These are phyloP conservation scores for Nipponacmea schrenckii DNA, from an alignment of 2,888 invertebrate genomes.

Conservation along the genomic window DNA sequence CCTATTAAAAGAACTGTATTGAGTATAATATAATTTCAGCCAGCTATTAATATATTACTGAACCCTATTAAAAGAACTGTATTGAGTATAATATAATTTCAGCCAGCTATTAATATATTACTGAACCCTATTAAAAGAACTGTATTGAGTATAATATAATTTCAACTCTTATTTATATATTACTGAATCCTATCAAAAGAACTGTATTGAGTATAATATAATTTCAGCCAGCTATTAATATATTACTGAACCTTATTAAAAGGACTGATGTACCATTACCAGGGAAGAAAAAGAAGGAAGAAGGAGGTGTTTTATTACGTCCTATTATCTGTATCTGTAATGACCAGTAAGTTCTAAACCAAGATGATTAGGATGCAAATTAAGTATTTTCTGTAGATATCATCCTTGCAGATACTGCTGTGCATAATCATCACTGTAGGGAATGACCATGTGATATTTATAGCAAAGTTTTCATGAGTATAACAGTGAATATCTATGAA, in stretches of 20 bases:
- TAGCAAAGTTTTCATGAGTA: too few species aligned
- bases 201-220: conserved; percentile 44
- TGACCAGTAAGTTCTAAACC: conserved; percentile 83
- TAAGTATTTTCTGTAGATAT: too few species aligned
- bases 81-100: background rate
- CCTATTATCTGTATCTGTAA: conserved; percentile 98
- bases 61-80: too few species aligned
- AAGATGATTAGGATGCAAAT: too few species aligned
- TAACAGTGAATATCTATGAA: too few species aligned
- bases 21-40: too few species aligned
- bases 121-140: background rate
- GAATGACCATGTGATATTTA: too few species aligned
- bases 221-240: conserved; percentile 81
- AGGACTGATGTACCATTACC: conserved; percentile 49
- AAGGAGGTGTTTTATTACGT: conserved; percentile 73
- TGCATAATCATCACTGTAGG: too few species aligned
- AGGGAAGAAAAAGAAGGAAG: conserved; percentile 58
- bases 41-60: too few species aligned
- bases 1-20: too few species aligned
- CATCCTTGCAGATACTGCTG: too few species aligned
- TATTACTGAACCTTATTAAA: conserved; percentile 81
- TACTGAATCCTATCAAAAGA: conserved; percentile 80
- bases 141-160: conserved; percentile 18
- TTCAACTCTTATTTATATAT: conserved; percentile 82
- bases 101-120: background rate